These are phyloP conservation scores for Idaea biselata DNA, from an alignment of 2,888 invertebrate genomes.

Conservation along the genomic window DNA sequence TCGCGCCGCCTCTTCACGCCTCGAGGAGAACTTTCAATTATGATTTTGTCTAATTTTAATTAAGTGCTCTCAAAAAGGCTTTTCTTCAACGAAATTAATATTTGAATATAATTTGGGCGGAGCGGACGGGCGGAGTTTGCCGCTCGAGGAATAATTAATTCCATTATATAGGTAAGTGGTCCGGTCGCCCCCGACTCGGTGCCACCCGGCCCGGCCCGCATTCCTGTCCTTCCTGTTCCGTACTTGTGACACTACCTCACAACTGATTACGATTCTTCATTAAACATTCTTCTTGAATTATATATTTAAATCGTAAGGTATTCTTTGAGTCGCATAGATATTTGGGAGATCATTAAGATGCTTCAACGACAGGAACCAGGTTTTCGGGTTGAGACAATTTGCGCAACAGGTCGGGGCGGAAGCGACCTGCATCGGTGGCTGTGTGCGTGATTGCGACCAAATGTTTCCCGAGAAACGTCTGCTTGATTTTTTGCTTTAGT, in stretches of 20 bases:
- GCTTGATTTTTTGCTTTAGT: conserved; percentile 69
- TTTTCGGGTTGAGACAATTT: conserved; percentile 50
- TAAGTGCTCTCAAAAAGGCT: conserved; percentile 80
- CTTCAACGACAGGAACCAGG: conserved; percentile 32
- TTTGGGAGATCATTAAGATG: conserved; percentile 19
- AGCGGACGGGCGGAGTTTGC: conserved; percentile 79
- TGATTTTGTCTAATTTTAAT: conserved; percentile 81
- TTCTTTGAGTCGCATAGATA: conserved; percentile 2
- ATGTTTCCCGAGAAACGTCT: conserved; percentile 75
- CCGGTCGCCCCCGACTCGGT: conserved; percentile 44
- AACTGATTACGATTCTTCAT: conserved; percentile 36
- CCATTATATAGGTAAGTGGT: conserved; percentile 73
- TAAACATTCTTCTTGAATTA: conserved; percentile 11
- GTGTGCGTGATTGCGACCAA: conserved; percentile 72
- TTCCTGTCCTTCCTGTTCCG: conserved; percentile 25
- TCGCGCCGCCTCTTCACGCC: conserved; percentile 74
- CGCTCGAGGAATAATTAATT: conserved; percentile 78
- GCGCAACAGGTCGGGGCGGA: conserved; percentile 81
- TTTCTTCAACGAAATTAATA: conserved; percentile 80
- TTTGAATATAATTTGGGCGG: conserved; percentile 80
- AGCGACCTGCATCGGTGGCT: conserved; percentile 71
- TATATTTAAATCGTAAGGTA: neutral
- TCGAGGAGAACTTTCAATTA: conserved; percentile 81
- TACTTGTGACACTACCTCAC: conserved; percentile 31
- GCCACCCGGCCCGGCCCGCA: conserved; percentile 22